Percentiles rank a stretch among this genome's conserved stretches.
Evolutionary conservation across 2,888 invertebrate genomes (phyloP).

Genomic region (Byasa hedistus): DNA sequence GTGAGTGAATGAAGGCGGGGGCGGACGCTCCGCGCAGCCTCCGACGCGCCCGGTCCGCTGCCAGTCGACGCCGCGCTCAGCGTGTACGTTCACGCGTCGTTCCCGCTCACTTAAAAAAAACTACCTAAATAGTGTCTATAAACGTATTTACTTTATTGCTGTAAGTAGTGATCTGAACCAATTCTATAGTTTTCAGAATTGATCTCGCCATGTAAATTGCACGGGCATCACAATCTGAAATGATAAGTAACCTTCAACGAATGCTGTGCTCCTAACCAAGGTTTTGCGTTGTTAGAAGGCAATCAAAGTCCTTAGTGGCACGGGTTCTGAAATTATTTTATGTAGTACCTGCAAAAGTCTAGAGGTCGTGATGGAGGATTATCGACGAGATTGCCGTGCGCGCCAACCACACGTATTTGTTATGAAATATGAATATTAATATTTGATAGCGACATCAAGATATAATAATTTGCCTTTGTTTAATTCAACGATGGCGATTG

Average conservation of each 20-base stretch:
- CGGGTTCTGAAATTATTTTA: slow-evolving; percentile 46
- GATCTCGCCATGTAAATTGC: slow-evolving; percentile 25
- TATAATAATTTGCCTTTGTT: no score
- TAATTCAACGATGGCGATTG: no score
- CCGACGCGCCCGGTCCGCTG: slow-evolving; percentile 59
- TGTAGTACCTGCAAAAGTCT: slow-evolving; percentile 65
- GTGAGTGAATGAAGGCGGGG: slow-evolving; percentile 76
- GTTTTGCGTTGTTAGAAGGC: slow-evolving; percentile 51
- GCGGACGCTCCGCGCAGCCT: slow-evolving; percentile 71
- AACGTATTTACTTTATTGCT: slow-evolving; percentile 58
- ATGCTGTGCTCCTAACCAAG: slow-evolving; percentile 40
- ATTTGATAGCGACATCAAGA: no score
- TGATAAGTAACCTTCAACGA: slow-evolving; percentile 36
- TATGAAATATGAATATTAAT: no score
- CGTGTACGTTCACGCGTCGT: slow-evolving; percentile 58
- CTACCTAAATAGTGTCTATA: slow-evolving; percentile 59
- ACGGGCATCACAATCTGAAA: slow-evolving; percentile 53
- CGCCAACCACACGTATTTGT: slow-evolving; percentile 53
- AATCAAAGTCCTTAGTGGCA: slow-evolving; percentile 48
- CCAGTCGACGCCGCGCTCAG: slow-evolving; percentile 71
- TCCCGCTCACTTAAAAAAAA: slow-evolving; percentile 48
- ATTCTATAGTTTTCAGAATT: slow-evolving; percentile 28
- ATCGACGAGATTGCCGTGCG: slow-evolving; percentile 39
- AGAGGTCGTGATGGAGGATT: slow-evolving; percentile 59
- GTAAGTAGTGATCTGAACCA: slow-evolving; percentile 54